A percentile compares a stretch with the other conserved stretches of the same genome.
phyloP scores from a whole-genome alignment of 2,888 invertebrate species.

The Limnephilus rhombicus region DNA sequence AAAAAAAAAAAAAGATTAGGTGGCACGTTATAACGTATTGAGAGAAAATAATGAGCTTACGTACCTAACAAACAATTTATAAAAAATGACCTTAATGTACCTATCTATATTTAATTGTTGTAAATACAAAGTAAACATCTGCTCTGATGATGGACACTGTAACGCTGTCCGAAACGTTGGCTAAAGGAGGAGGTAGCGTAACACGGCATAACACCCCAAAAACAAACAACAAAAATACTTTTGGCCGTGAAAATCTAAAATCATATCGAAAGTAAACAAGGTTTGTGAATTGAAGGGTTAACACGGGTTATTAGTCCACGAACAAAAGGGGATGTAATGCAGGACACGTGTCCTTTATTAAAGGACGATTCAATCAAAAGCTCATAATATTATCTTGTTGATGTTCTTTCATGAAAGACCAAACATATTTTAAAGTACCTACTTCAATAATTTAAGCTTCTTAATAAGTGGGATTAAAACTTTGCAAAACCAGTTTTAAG shows the following conservation, averaged over 20 bases:
- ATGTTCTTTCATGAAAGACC: not conserved
- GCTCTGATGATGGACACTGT: too few relatives aligned
- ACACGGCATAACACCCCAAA: too few relatives aligned
- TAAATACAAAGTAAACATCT: not conserved
- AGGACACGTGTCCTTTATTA: slow-evolving; percentile 11
- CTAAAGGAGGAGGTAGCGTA: too few relatives aligned
- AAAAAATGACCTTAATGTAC: too few relatives aligned
- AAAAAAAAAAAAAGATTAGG: too few relatives aligned
- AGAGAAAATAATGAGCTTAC: too few relatives aligned
- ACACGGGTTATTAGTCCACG: not conserved
- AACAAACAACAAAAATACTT: too few relatives aligned
- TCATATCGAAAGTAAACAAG: not conserved
- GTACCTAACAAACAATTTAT: too few relatives aligned
- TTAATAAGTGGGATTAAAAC: not conserved
- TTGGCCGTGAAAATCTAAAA: too few relatives aligned
- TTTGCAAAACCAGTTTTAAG: not conserved
- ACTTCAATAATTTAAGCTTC: not conserved
- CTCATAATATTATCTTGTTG: not conserved
- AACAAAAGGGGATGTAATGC: not conserved
- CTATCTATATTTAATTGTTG: too few relatives aligned
- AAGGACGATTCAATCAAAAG: not conserved
- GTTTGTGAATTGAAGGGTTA: not conserved
- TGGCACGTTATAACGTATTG: too few relatives aligned
- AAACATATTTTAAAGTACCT: not conserved
- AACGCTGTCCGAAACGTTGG: too few relatives aligned